These are phyloP conservation scores for Cirrhinus molitorella DNA, from an alignment of 2,797 vertebrate genomes.

Conservation along the genomic window DNA sequence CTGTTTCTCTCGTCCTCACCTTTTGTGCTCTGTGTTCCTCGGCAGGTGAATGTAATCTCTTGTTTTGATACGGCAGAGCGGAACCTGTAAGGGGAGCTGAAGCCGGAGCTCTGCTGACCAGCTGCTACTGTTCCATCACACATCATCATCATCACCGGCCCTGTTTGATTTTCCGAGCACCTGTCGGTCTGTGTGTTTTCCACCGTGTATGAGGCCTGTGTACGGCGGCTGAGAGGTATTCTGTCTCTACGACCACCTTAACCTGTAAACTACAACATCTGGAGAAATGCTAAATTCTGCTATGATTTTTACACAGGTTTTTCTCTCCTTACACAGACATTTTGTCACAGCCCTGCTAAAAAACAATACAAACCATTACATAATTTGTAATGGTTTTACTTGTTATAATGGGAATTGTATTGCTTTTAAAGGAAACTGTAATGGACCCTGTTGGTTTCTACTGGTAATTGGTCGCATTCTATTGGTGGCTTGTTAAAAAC, in stretches of 20 bases:
- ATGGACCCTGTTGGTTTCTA: too few species aligned
- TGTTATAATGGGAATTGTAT: too few species aligned
- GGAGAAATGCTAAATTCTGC: neutral
- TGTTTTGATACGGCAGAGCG: constrained; percentile 61
- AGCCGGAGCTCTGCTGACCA: constrained; percentile 61
- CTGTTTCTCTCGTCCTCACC: constrained; percentile 31
- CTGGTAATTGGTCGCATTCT: too few species aligned
- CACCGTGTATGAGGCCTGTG: constrained; percentile 43
- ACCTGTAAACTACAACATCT: neutral
- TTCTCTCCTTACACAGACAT: too few species aligned
- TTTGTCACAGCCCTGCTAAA: neutral
- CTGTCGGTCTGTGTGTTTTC: constrained; percentile 60
- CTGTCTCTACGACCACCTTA: neutral
- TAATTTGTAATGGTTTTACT: too few species aligned
- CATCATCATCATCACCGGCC: constrained; percentile 38
- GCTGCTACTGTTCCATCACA: constrained; percentile 63
- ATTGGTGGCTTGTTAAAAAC: too few species aligned
- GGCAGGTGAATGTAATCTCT: constrained; percentile 63
- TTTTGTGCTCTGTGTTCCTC: constrained; percentile 25
- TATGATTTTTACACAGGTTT: neutral
- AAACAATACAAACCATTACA: too few species aligned
- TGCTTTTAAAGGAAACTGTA: too few species aligned
- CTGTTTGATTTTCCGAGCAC: constrained; percentile 64
- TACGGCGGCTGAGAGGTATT: neutral
- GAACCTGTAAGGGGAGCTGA: constrained; percentile 61